Base-by-base conservation (phyloP, 2,797 vertebrate species). In the Onychomys leucogaster region DNA sequence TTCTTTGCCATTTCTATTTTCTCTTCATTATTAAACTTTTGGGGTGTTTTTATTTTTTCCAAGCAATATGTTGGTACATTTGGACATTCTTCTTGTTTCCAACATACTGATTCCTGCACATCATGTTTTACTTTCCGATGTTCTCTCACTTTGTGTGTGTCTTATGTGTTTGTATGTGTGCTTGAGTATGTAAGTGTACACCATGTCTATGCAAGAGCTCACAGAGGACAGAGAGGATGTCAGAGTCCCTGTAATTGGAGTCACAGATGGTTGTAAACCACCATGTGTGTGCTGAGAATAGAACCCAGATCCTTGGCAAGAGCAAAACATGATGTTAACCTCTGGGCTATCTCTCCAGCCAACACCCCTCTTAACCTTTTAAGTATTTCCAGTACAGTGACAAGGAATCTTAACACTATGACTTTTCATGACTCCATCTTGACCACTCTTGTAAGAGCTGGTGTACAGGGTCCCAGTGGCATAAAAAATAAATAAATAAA, bases 61-160 rank as follows among this genome's bases (percentile, higher is more conserved):
- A 82, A 59, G 63, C 11, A 84, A 19, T 29, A 46, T 29, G 12
- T n/a, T 55, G 14, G 27, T 17, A 17, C 49, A 3, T 16, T 19
- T 23, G 10, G 29, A 49, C 10, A 12, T 7, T 21, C 46, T 57
- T 52, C 67, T 83, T 5, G 34, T 49, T 77, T 11, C 87, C 80
- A 32, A 37, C 0, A 1, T 1, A 25, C 2, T 67, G 5, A 5
- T 16, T 34, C 57, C 63, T 43, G 1, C 29, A 0, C 10, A 2
- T 5, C 14, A 10, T 41, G 5, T 32, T 55, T 71, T 46, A 10
- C 16, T 55, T 23, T 34, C 25, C 2, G 19, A n/a, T 6, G 27
- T 10, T 55, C 71, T n/a, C 55, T 3, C 13, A 10, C 37, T 29
- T 59, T 77, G 27, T 16, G 6, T n/a, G 0, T 43, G 5, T 23